A percentile compares a stretch with the other conserved stretches of the same genome.
phyloP scores from a whole-genome alignment of 1,140 invertebrate species.

The Oryzaephilus surinamensis region DNA sequence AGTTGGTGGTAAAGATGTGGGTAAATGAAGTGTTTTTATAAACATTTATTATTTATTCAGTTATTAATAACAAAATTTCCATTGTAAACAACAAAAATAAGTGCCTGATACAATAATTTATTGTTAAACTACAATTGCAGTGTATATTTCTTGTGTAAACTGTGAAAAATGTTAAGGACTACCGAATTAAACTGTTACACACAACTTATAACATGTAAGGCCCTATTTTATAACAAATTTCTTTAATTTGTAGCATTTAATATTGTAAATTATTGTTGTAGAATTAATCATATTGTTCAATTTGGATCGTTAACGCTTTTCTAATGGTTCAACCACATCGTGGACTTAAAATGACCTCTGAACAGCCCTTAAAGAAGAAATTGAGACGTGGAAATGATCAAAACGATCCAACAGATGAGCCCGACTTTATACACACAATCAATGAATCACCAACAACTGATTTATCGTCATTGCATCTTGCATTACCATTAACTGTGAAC shows the following conservation, averaged over 20 bases:
- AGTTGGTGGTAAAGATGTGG: conserved; percentile 30
- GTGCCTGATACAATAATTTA: too few relatives aligned
- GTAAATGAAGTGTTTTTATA: conserved; percentile 26
- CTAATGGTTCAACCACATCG: conserved; percentile 35
- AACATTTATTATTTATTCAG: conserved; percentile 15
- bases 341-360: conserved; percentile 43
- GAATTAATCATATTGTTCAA: too few relatives aligned
- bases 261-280: background rate
- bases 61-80: background rate
- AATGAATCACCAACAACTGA: conserved; percentile 22
- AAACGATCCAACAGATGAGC: conserved; percentile 45
- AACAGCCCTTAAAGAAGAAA: conserved; percentile 68
- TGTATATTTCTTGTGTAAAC: too few relatives aligned
- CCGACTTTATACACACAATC: conserved; percentile 34
- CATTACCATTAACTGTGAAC: conserved; percentile 29
- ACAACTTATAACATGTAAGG: conserved; percentile 2
- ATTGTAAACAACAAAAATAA: background rate
- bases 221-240: conserved; percentile 5
- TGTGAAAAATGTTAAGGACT: conserved; percentile 7
- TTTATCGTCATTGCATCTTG: conserved; percentile 10
- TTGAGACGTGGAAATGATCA: conserved; percentile 48
- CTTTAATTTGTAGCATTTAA: background rate
- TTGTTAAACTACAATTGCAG: too few relatives aligned
- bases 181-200: conserved; percentile 26
- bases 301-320: conserved; percentile 3